Conservation (phyloP, 2,113 vertebrate genomes). For the Xyliphius kryptos region DNA sequence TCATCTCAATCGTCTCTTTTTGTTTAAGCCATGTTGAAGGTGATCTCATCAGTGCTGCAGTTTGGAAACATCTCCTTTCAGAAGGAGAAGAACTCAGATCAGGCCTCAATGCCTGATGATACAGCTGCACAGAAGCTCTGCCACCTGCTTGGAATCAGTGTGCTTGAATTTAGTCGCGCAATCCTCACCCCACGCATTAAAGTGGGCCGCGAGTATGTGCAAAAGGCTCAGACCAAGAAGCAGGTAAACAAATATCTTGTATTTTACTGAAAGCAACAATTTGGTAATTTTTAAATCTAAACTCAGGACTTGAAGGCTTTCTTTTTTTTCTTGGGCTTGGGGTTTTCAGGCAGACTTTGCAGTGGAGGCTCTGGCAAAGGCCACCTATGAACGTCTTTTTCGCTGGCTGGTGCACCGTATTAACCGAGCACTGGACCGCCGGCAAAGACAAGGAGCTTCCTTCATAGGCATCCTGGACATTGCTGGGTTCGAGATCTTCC, state of each 20-base stretch:
- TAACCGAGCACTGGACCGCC: conserved; percentile 81
- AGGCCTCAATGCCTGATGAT: too few relatives aligned
- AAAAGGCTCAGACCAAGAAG: conserved; percentile 87
- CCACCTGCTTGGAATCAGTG: conserved; percentile 81
- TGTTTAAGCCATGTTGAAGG: conserved; percentile 72
- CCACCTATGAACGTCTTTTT: conserved; percentile 84
- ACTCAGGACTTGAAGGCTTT: background rate
- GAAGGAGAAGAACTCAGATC: conserved; percentile 79
- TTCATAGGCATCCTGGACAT: too few relatives aligned
- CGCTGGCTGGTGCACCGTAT: conserved; percentile 84
- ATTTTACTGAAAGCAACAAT: too few relatives aligned
- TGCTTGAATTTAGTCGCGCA: conserved; percentile 81
- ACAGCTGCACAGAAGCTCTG: conserved; percentile 87
- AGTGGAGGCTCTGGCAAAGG: conserved; percentile 80
- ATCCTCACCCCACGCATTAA: conserved; percentile 82
- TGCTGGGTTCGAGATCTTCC: conserved; percentile 91
- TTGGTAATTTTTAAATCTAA: background rate
- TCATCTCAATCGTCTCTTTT: too few relatives aligned
- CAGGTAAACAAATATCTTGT: conserved; percentile 59
- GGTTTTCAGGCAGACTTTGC: conserved; percentile 78
- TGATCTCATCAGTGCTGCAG: conserved; percentile 79
- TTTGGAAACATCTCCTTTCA: conserved; percentile 82
- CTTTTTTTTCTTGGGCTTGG: too few relatives aligned
- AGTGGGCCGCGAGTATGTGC: too few relatives aligned
- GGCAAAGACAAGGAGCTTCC: conserved; percentile 81